Evolutionary conservation across 1,140 invertebrate genomes (phyloP).

Genomic region (Drosophila albomicans): DNA sequence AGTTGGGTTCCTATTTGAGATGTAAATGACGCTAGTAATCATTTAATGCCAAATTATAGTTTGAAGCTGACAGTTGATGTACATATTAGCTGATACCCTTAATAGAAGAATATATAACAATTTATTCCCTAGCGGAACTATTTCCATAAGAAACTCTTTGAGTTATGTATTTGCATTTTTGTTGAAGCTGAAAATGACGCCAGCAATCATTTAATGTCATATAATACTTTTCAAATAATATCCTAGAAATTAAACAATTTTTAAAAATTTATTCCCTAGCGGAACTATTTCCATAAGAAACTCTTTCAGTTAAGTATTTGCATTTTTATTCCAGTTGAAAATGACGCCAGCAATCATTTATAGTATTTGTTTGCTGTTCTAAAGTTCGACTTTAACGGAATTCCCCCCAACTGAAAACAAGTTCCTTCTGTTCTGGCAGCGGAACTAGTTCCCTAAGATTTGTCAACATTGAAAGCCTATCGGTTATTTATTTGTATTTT

Average conservation of each 20-base stretch:
- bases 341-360: not conserved
- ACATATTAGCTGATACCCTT: not conserved
- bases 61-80: not conserved
- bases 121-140: too few species aligned
- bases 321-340: too few species aligned
- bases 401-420: not conserved
- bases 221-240: not conserved
- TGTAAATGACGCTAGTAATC: too few species aligned
- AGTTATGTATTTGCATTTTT: too few species aligned
- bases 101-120: not conserved
- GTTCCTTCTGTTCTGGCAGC: not conserved
- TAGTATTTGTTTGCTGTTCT: not conserved
- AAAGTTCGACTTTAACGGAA: not conserved
- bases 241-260: not conserved
- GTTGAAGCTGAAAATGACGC: too few species aligned
- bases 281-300: too few species aligned
- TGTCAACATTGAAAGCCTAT: constrained; percentile 52
- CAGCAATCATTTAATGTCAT: not conserved
- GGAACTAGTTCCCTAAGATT: constrained; percentile 64
- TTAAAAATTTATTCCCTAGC: too few species aligned
- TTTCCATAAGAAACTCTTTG: too few species aligned
- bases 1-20: too few species aligned
- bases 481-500: constrained; percentile 66
- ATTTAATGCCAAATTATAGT: not conserved
- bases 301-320: too few species aligned